Evolutionary conservation across 2,113 vertebrate species (phyloP).

Genomic region (Sterrhoptilus dennistouni): DNA sequence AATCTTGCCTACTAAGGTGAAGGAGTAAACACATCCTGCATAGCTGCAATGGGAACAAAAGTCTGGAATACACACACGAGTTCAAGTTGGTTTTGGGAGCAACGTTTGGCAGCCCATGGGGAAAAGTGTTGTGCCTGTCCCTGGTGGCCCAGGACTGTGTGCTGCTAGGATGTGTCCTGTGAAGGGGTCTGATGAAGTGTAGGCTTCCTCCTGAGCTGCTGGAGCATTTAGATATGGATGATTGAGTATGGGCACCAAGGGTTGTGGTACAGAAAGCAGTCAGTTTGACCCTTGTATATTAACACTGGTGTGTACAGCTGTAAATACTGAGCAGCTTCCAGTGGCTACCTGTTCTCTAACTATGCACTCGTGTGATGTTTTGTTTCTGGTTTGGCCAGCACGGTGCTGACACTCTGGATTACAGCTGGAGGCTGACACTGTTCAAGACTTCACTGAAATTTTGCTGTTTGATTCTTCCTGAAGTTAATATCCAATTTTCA

Average conservation of each 20-base stretch:
- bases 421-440: background rate
- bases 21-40: slow-evolving; percentile 19
- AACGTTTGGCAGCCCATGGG: background rate
- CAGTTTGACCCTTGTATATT: background rate
- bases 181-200: background rate
- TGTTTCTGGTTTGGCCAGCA: background rate
- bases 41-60: background rate
- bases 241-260: background rate
- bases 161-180: background rate
- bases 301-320: background rate
- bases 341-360: background rate
- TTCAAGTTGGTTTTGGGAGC: background rate
- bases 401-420: background rate
- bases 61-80: background rate
- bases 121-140: background rate
- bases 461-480: background rate
- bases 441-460: background rate
- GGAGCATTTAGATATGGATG: background rate
- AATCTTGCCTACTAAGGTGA: background rate
- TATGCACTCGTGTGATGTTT: rapidly evolving
- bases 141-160: background rate
- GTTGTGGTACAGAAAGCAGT: background rate
- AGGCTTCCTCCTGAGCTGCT: background rate
- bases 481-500: background rate
- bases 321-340: background rate